These are phyloP conservation scores for Festucalex cinctus DNA, from an alignment of 2,113 vertebrate genomes.

Conservation along the genomic window DNA sequence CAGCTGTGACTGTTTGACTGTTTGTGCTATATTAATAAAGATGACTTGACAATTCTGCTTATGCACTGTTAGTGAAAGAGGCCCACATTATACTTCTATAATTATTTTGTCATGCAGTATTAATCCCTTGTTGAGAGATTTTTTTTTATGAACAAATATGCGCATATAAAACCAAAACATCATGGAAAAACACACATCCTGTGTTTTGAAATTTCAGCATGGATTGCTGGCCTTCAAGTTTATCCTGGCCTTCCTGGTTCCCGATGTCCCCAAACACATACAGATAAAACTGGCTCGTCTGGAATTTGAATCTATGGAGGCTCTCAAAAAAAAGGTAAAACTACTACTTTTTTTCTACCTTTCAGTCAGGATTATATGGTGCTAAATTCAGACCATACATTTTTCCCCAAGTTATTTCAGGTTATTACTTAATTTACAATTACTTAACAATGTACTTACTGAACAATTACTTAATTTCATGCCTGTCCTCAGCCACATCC, in stretches of 20 bases:
- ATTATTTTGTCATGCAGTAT: background rate
- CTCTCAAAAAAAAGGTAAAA: constrained; percentile 8
- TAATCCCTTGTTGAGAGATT: background rate
- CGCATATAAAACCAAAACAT: background rate
- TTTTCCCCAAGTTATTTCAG: too few species aligned
- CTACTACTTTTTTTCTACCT: background rate
- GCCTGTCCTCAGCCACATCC: too few species aligned
- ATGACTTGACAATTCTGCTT: too few species aligned
- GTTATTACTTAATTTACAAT: too few species aligned
- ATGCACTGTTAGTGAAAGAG: too few species aligned
- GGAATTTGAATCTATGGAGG: constrained; percentile 8
- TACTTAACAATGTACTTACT: too few species aligned
- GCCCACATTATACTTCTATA: background rate
- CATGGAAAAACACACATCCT: background rate
- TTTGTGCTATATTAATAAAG: too few species aligned
- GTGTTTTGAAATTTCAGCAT: background rate
- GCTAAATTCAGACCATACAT: background rate
- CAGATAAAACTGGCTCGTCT: constrained; percentile 6
- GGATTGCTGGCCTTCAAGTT: constrained; percentile 8
- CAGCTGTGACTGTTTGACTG: too few species aligned
- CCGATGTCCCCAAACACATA: constrained; percentile 6
- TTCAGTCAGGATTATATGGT: too few species aligned
- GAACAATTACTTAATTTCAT: too few species aligned
- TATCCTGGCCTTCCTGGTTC: constrained; percentile 1
- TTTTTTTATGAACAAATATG: background rate